Conservation (phyloP, 2,888 invertebrate species). For the Eustalomyia histrio region DNA sequence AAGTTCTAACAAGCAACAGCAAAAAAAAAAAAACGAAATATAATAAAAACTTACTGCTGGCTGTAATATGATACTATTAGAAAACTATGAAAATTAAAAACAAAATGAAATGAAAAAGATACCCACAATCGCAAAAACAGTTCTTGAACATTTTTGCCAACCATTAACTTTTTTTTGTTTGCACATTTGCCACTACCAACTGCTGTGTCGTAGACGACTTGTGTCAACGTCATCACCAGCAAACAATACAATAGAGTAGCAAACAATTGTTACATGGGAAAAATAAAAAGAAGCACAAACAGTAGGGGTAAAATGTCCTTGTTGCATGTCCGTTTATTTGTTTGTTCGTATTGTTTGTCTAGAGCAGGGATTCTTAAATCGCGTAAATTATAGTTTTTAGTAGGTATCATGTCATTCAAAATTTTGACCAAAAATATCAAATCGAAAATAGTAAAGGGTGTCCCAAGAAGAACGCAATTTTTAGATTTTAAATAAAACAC, state of each 20-base stretch:
- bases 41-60: conserved; percentile 15
- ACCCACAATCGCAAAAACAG: conserved; percentile 23
- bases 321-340: conserved; percentile 19
- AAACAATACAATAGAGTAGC: conserved; percentile 20
- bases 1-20: neutral
- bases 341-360: conserved; percentile 11
- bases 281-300: neutral
- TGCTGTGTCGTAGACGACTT: conserved; percentile 19
- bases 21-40: no score
- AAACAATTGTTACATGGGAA: conserved; percentile 17
- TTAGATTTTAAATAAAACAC: no score
- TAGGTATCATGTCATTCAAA: no score
- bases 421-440: no score
- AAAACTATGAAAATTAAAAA: conserved; percentile 33
- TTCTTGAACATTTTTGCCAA: conserved; percentile 44
- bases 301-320: conserved; percentile 40
- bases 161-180: conserved; percentile 57
- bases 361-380: conserved; percentile 20
- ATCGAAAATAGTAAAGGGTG: no score
- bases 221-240: conserved; percentile 34
- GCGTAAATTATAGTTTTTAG: no score
- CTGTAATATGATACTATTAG: conserved; percentile 36
- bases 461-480: no score
- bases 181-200: neutral
- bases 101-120: neutral